phyloP scores from a whole-genome alignment of 2,888 invertebrate species.

The Lypha dubia region DNA sequence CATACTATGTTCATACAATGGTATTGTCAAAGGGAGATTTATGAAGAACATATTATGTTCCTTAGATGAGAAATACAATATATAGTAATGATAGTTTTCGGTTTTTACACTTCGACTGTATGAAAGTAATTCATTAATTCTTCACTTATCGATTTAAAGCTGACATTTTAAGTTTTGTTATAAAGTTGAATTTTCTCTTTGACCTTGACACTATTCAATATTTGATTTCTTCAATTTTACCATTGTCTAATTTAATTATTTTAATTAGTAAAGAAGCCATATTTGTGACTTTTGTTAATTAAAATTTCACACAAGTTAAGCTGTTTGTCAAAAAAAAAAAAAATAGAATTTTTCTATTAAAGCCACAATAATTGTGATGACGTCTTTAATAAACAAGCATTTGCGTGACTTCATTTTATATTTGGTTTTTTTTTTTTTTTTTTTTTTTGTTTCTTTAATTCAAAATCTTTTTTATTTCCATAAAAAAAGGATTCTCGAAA shows the following conservation, averaged over 20 bases:
- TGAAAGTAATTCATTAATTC: not conserved
- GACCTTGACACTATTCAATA: conserved; percentile 5
- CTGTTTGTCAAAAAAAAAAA: not conserved
- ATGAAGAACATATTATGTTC: too few relatives aligned
- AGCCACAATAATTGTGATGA: conserved; percentile 12
- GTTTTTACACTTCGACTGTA: not conserved
- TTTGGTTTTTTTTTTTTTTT: conserved; percentile 31
- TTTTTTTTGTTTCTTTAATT: conserved; percentile 12
- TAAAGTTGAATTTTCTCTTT: not conserved
- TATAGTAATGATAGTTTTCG: too few relatives aligned
- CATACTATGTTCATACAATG: too few relatives aligned
- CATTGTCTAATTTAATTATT: conserved; percentile 8
- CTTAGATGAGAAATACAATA: too few relatives aligned
- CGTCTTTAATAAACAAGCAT: conserved; percentile 55
- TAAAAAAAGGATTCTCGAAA: conserved; percentile 4
- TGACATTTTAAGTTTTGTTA: not conserved
- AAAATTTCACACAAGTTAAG: conserved; percentile 17
- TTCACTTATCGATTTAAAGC: not conserved
- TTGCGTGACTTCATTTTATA: conserved; percentile 59
- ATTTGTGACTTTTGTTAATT: conserved; percentile 32
- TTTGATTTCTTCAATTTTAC: not conserved
- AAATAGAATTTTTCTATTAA: too few relatives aligned
- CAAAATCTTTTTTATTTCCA: conserved; percentile 34
- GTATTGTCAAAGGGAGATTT: too few relatives aligned
- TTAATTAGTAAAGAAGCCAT: conserved; percentile 14